Evolutionary conservation across 1,140 invertebrate species (phyloP).

Genomic region (Meloidogyne chitwoodi): DNA sequence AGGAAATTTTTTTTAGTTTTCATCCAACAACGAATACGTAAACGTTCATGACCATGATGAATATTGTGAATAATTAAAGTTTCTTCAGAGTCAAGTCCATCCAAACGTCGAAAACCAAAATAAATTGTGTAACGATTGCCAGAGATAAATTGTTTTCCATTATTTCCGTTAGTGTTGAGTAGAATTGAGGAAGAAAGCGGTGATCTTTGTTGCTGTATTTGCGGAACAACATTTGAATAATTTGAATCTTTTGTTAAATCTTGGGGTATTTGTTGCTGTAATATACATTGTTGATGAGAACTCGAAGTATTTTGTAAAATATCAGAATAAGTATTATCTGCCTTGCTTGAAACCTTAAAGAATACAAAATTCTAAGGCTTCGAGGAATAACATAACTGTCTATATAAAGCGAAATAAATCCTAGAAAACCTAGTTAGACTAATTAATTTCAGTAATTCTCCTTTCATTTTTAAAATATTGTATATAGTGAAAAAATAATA

Average conservation of each 20-base stretch:
- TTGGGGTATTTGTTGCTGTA: not conserved
- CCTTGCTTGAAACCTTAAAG: not conserved
- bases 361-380: not conserved
- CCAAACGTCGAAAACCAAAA: constrained; percentile 14
- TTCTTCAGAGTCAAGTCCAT: constrained; percentile 11
- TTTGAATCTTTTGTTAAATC: not conserved
- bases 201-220: not conserved
- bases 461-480: too few relatives aligned
- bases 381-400: too few relatives aligned
- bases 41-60: constrained; percentile 1
- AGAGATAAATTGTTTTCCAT: not conserved
- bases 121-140: not conserved
- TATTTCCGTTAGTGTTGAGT: not conserved
- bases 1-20: too few relatives aligned
- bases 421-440: too few relatives aligned
- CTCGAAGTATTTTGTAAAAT: not conserved
- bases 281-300: not conserved
- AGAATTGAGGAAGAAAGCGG: not conserved
- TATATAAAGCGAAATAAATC: too few relatives aligned
- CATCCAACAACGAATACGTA: not conserved
- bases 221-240: not conserved
- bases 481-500: too few relatives aligned
- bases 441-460: too few relatives aligned
- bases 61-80: constrained; percentile 3
- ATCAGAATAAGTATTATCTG: not conserved